A percentile compares a stretch with the other conserved stretches of the same genome.
These are phyloP conservation scores for Hirtodrosophila duncani DNA, from an alignment of 2,888 invertebrate species.

Conservation along the genomic window DNA sequence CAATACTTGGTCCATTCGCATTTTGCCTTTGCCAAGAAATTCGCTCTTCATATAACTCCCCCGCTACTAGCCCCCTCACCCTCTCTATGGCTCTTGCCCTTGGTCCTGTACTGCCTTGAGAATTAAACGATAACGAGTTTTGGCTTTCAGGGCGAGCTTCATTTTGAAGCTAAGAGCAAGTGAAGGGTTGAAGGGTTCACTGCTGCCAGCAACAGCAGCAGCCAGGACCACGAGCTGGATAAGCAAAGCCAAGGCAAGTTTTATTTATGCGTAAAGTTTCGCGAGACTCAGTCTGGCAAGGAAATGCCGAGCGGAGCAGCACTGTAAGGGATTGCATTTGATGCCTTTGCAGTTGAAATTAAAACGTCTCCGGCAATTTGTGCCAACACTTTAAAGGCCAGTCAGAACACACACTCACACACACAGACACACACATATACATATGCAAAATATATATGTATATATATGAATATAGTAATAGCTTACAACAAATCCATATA, in stretches of 20 bases:
- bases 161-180: conserved; percentile 38
- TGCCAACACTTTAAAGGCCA: conserved; percentile 38
- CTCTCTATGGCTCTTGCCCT: too few species aligned
- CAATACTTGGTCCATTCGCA: too few species aligned
- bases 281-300: background rate
- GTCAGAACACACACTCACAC: background rate
- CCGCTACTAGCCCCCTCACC: too few species aligned
- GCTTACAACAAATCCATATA: conserved; percentile 39
- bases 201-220: conserved; percentile 23
- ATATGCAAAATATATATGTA: too few species aligned
- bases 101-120: conserved; percentile 34
- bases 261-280: conserved; percentile 69
- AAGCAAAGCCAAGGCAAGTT: conserved; percentile 32
- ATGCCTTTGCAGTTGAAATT: conserved; percentile 19
- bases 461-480: too few species aligned
- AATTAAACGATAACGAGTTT: conserved; percentile 73
- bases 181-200: conserved; percentile 28
- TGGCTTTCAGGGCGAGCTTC: conserved; percentile 58
- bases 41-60: too few species aligned
- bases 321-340: conserved; percentile 1
- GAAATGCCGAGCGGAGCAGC: background rate
- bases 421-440: background rate
- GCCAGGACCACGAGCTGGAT: background rate
- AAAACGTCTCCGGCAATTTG: conserved; percentile 35
- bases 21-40: too few species aligned